phyloP scores from a whole-genome alignment of 2,113 vertebrate genomes.

The Hippocampus comes region DNA sequence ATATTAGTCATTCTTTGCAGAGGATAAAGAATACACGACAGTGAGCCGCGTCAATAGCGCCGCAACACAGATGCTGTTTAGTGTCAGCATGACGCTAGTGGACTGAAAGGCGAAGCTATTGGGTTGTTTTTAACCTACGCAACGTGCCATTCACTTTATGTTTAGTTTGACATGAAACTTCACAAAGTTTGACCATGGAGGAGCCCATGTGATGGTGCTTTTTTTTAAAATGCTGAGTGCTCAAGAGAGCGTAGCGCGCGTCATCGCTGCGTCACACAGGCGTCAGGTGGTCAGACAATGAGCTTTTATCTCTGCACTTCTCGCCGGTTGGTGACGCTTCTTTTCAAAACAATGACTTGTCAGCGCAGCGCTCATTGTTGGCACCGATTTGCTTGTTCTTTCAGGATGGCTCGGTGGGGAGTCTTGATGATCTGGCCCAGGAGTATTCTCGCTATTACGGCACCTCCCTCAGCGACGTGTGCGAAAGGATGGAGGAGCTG shows the following conservation, averaged over 20 bases:
- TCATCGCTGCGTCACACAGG: constrained; percentile 42
- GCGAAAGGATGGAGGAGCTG: constrained; percentile 94
- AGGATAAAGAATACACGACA: too few species aligned
- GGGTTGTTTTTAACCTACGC: too few species aligned
- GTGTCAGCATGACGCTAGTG: too few species aligned
- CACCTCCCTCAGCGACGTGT: constrained; percentile 87
- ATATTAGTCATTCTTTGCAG: too few species aligned
- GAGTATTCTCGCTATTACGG: constrained; percentile 95
- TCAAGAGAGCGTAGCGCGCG: constrained; percentile 25
- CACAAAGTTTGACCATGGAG: too few species aligned
- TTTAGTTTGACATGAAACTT: too few species aligned
- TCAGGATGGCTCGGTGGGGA: constrained; percentile 92
- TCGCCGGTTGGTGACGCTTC: constrained; percentile 27
- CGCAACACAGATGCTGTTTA: too few species aligned
- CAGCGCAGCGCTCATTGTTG: constrained; percentile 20
- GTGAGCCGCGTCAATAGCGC: too few species aligned
- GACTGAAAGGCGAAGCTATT: too few species aligned
- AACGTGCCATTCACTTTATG: too few species aligned
- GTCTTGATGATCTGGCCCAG: constrained; percentile 88
- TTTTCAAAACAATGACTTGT: constrained; percentile 39
- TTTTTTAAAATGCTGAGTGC: background rate
- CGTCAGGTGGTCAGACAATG: constrained; percentile 29
- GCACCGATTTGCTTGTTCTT: constrained; percentile 16
- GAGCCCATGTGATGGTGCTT: background rate
- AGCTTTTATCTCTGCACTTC: constrained; percentile 37